These are phyloP conservation scores for Hassar affinis DNA, from an alignment of 2,113 vertebrate species.

Conservation along the genomic window DNA sequence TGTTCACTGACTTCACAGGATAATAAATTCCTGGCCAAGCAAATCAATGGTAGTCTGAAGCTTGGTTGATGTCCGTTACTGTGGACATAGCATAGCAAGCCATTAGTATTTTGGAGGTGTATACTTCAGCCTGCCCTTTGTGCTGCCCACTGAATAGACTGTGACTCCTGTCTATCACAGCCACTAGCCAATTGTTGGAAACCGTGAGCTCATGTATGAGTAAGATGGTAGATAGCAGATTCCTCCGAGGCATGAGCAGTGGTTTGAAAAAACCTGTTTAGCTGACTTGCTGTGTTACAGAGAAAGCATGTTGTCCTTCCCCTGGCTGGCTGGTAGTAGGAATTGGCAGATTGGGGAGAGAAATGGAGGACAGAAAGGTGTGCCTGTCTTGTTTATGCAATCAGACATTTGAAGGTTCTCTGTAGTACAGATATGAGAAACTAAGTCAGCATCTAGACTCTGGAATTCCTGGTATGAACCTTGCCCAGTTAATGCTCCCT, in stretches of 20 bases:
- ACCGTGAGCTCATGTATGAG: not conserved
- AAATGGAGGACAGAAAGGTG: not conserved
- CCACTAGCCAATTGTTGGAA: not conserved
- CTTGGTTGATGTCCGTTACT: not conserved
- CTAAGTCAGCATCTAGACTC: not conserved
- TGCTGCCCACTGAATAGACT: not conserved
- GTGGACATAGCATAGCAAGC: not conserved
- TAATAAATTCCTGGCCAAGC: not conserved
- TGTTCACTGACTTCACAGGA: not conserved
- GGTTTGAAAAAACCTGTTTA: not conserved
- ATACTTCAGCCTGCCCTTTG: not conserved
- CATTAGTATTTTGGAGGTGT: not conserved
- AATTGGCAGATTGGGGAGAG: not conserved
- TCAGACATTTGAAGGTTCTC: not conserved
- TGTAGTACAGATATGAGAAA: not conserved
- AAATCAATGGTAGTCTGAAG: not conserved
- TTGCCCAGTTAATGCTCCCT: not conserved
- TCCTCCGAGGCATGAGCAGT: not conserved
- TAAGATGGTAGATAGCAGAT: not conserved
- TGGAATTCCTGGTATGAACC: slow-evolving; percentile 33
- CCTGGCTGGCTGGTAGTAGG: not conserved
- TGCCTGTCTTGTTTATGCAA: not conserved
- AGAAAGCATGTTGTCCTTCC: not conserved
- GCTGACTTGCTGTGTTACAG: not conserved
- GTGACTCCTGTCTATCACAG: not conserved